Percentiles rank a stretch among this genome's conserved stretches.
These are phyloP conservation scores for Pandemis corylana DNA, from an alignment of 2,888 invertebrate genomes.

Conservation along the genomic window DNA sequence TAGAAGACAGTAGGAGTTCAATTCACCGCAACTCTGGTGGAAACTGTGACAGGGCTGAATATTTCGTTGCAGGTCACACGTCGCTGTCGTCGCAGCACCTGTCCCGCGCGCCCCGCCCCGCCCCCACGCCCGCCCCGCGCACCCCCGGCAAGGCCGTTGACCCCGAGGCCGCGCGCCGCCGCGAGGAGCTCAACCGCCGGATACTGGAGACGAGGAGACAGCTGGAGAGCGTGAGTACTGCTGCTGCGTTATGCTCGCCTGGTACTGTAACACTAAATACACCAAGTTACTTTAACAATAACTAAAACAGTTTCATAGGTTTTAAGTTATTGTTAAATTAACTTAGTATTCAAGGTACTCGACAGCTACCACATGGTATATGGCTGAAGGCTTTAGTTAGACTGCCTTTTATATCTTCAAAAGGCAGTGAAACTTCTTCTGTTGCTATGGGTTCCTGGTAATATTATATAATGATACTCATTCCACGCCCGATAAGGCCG, in stretches of 20 bases:
- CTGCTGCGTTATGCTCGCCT: conserved; percentile 14
- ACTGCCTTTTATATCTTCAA: no score
- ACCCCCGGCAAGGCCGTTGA: conserved; percentile 85
- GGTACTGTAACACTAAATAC: not conserved
- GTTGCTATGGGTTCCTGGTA: not conserved
- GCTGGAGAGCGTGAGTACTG: conserved; percentile 91
- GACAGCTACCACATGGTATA: no score
- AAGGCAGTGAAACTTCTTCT: no score
- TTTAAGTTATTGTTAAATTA: no score
- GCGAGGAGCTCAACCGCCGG: conserved; percentile 91
- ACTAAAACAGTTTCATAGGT: no score
- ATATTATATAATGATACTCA: no score
- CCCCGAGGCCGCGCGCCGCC: conserved; percentile 86
- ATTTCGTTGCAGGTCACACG: conserved; percentile 65
- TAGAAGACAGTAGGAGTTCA: no score
- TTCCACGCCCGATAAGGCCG: conserved; percentile 80
- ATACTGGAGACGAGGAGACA: conserved; percentile 92
- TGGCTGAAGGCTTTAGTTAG: no score
- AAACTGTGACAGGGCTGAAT: no score
- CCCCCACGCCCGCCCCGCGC: conserved; percentile 81
- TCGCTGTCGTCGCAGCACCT: conserved; percentile 87
- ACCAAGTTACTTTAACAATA: no score
- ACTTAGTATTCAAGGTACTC: no score
- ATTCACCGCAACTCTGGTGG: not conserved
- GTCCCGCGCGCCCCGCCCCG: conserved; percentile 62